phyloP scores from a whole-genome alignment of 2,888 invertebrate species.

The Mayetiola destructor region DNA sequence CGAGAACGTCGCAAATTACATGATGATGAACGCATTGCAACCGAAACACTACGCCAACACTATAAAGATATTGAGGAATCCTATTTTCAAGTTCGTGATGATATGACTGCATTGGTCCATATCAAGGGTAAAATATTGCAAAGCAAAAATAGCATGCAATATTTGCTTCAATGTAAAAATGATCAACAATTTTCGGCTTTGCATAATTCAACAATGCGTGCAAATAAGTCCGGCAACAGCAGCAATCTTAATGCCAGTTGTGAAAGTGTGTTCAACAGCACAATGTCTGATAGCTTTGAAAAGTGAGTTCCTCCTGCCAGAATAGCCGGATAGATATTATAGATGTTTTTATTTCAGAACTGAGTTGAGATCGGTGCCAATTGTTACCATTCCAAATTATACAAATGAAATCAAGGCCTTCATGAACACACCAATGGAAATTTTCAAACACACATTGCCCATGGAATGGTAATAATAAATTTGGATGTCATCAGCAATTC shows the following conservation, averaged over 20 bases:
- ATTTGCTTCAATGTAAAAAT: conserved; percentile 8
- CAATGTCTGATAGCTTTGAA: background rate
- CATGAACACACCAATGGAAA: background rate
- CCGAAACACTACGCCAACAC: background rate
- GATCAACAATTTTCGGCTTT: background rate
- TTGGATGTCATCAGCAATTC: background rate
- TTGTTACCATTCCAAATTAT: background rate
- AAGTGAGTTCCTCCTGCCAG: background rate
- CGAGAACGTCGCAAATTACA: background rate
- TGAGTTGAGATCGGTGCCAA: background rate
- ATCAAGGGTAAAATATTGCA: background rate
- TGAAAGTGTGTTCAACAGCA: background rate
- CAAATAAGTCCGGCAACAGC: background rate
- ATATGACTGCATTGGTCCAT: background rate
- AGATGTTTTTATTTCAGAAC: background rate
- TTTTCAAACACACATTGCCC: background rate
- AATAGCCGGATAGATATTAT: background rate
- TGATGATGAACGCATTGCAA: background rate
- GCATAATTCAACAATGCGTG: too few relatives aligned
- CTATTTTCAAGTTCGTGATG: background rate
- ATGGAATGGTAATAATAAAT: background rate
- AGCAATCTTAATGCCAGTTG: background rate
- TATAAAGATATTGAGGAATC: background rate
- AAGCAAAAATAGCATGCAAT: background rate
- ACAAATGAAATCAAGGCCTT: background rate